Base-by-base conservation (phyloP, 1,140 invertebrate species). In the Aporrectodea caliginosa region DNA sequence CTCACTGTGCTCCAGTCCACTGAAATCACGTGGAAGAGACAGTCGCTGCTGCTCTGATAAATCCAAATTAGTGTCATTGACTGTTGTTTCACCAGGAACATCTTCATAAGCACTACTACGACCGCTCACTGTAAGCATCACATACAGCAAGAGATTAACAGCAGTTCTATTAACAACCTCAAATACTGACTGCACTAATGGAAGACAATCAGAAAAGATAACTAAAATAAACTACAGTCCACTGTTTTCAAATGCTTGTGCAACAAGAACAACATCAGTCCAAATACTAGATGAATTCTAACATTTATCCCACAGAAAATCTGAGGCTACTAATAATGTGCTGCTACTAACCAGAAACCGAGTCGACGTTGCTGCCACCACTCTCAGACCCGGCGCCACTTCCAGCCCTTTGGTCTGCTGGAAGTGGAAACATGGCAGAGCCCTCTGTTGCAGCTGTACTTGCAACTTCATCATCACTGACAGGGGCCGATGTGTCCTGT, bases 391-490 rank as follows among this genome's bases (percentile, higher is more conserved):
- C 89, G 77, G 85, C 88, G 14, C 80, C 84, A 79, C 92, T 93
- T 78, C 93, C 93, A 82, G 84, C 87, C 75, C 82, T 91, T 87
- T 93, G 93, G 86, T 95, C 94, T 1, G 94, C 94, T 0, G 94
- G 94, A 0, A 94, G 96, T 16, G 95, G 96, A 81, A 95, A 91
- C 74, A 97, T 89, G 0, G 94, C 96, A 71, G 94, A 96, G 35
- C 94, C 95, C 88, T 96, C 95, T 1, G 94, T 96, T 1, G 94
- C 95, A 35, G 94, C 94, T 74, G 94, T 96, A 80, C 94, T 95
- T n/a, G 93, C 87, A 68, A 85, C 93, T 89, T 98, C 96, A 87
- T 98, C 96, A 88, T 98, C 95, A 58, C 94, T 95, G 1, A 94
- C 94, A 33, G 92, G 93, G 29, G 93, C 93, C 12, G 93, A 94